These are phyloP conservation scores for Pachydiplax longipennis DNA, from an alignment of 2,888 invertebrate genomes.

Conservation along the genomic window DNA sequence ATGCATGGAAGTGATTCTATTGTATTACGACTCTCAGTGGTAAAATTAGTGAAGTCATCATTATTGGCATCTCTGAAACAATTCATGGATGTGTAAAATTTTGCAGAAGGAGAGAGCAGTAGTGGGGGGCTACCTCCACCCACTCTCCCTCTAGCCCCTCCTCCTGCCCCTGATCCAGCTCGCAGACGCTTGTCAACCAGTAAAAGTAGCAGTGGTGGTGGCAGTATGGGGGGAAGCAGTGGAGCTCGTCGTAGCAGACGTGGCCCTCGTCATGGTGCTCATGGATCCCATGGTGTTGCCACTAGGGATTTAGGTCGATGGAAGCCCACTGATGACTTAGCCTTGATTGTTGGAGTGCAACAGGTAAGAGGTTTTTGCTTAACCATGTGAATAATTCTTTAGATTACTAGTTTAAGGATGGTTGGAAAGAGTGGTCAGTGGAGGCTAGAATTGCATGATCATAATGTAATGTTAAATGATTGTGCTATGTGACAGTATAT, in stretches of 20 bases:
- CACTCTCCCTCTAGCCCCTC: constrained; percentile 51
- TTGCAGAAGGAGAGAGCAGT: not conserved
- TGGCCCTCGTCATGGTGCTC: constrained; percentile 59
- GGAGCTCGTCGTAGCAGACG: constrained; percentile 58
- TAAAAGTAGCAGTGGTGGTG: not conserved
- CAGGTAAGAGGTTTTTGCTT: constrained; percentile 66
- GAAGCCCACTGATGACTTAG: constrained; percentile 97
- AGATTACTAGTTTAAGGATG: too few relatives aligned
- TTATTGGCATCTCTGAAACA: too few relatives aligned
- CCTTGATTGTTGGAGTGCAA: constrained; percentile 90
- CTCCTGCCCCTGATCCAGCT: constrained; percentile 55
- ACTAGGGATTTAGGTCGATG: constrained; percentile 90
- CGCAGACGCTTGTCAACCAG: constrained; percentile 23
- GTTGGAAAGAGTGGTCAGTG: too few relatives aligned
- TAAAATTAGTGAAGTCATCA: too few relatives aligned
- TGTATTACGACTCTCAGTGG: too few relatives aligned
- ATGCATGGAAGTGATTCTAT: too few relatives aligned
- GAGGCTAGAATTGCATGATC: too few relatives aligned
- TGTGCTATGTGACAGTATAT: too few relatives aligned
- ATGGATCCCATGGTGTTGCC: constrained; percentile 70
- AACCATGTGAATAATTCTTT: not conserved
- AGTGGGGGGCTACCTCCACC: constrained; percentile 12
- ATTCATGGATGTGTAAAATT: too few relatives aligned
- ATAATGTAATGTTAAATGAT: too few relatives aligned
- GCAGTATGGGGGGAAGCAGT: constrained; percentile 52